phyloP scores from a whole-genome alignment of 2,888 invertebrate genomes.

The Trachelus tabidus region DNA sequence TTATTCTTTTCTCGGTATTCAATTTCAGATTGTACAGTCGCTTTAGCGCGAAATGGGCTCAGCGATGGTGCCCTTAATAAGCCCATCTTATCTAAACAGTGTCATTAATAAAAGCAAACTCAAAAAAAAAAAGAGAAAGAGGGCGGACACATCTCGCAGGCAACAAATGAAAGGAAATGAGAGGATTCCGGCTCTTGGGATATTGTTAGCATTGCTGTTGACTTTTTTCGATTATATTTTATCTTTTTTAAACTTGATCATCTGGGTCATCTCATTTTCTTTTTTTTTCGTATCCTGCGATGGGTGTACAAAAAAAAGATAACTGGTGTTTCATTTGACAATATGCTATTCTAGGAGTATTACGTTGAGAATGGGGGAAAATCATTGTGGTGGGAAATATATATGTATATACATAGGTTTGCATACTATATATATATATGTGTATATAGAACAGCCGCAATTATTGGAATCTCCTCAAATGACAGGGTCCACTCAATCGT shows the following conservation, averaged over 20 bases:
- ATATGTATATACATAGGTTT: no score
- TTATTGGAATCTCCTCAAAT: neutral
- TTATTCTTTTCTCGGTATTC: neutral
- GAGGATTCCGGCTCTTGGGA: slow-evolving; percentile 1
- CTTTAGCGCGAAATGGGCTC: slow-evolving; percentile 4
- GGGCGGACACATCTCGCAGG: neutral
- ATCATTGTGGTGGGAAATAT: neutral
- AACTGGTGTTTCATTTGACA: neutral
- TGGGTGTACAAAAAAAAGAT: neutral
- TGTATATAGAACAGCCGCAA: neutral
- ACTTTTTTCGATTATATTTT: neutral
- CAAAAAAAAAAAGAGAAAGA: neutral
- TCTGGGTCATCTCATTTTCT: neutral
- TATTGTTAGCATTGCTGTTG: neutral
- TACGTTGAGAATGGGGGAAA: neutral
- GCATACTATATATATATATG: no score
- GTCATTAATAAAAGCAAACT: slow-evolving; percentile 16
- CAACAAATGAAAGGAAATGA: slow-evolving; percentile 10
- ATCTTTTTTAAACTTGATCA: neutral
- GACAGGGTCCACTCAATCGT: neutral
- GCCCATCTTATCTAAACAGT: slow-evolving; percentile 16
- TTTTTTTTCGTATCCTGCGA: neutral
- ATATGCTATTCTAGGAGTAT: neutral
- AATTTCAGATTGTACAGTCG: slow-evolving; percentile 1
- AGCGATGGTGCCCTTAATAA: slow-evolving; percentile 5